Evolutionary conservation across 2,888 invertebrate genomes (phyloP).

Genomic region (Sacculina carcini): DNA sequence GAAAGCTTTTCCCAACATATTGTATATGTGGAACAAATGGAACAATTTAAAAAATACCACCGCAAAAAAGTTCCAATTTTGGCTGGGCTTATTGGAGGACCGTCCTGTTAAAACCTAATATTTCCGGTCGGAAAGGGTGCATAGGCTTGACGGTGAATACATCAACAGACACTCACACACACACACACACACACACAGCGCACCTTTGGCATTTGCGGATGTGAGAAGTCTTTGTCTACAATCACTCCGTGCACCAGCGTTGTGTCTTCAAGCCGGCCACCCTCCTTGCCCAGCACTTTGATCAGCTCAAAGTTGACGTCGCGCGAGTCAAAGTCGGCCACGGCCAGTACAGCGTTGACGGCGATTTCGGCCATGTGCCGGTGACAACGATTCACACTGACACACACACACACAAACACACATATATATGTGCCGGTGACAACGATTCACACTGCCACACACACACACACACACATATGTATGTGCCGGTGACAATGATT

Average conservation of each 20-base stretch:
- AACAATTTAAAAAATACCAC: too few species aligned
- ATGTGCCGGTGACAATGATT: too few species aligned
- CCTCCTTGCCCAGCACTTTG: slow-evolving; percentile 91
- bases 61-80: too few species aligned
- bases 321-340: slow-evolving; percentile 70
- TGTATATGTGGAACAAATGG: too few species aligned
- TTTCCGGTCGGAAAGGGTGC: neutral
- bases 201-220: slow-evolving; percentile 96
- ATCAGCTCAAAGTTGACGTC: slow-evolving; percentile 99
- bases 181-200: too few species aligned
- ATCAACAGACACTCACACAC: neutral
- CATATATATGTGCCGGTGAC: too few species aligned
- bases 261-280: slow-evolving; percentile 89
- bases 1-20: too few species aligned
- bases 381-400: slow-evolving; percentile 75
- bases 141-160: neutral
- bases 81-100: too few species aligned
- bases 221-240: slow-evolving; percentile 94
- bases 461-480: too few species aligned
- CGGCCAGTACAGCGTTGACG: slow-evolving; percentile 83
- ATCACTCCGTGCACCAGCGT: slow-evolving; percentile 87
- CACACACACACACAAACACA: too few species aligned
- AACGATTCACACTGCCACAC: too few species aligned
- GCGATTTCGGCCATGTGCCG: slow-evolving; percentile 96
- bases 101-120: neutral